Evolutionary conservation across 2,113 vertebrate species (phyloP), one percentile per base, ranked within the genome.

Genomic region (Syngnathoides biaculeatus): DNA sequence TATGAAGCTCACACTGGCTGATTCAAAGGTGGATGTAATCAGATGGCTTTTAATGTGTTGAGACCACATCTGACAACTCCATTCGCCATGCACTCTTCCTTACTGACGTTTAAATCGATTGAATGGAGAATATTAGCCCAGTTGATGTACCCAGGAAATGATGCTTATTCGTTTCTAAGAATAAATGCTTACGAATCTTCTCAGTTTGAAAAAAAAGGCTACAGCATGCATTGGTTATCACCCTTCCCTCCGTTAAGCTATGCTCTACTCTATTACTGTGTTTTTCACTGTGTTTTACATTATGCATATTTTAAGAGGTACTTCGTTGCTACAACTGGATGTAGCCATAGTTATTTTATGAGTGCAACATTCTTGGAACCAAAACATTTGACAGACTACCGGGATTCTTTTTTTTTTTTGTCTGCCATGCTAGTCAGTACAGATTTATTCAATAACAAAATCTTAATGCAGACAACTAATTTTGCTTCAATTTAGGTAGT

Each of bases 101-200:
- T 69, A 53, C 75, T 27, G 47, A 48, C 39, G 68, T 78, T 81
- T 86, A 85, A 87, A 72, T 86, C 79, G 82, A 74, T 79, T 88
- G 78, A 86, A 82, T 85, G 65, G 69, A 84, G 79, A 73, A 74
- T 83, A 75, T 78, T 74, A 75, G 83, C 72, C 74, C 74, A 69
- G 79, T 79, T 65, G 68, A 79, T 86, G 84, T 84, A 67, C 77
- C 67, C 69, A 72, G 72, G 74, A 86, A 87, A 84, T 86, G 20
- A 86, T 84, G 81, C 81, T 79, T 79, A 80, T 80, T 81, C 67
- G 43, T 82, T 9, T 84, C 84, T 79, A 86, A 84, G 80, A 89
- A 88, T 88, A 86, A 80, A 81, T 58, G 65, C 67, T 68, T 64
- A 65, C 72, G 71, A 66, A 52, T 64, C 68, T 69, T 71, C 64